A percentile compares a stretch with the other conserved stretches of the same genome.
These are phyloP conservation scores for Erinaceus europaeus DNA, from an alignment of 2,113 vertebrate genomes.

Conservation along the genomic window DNA sequence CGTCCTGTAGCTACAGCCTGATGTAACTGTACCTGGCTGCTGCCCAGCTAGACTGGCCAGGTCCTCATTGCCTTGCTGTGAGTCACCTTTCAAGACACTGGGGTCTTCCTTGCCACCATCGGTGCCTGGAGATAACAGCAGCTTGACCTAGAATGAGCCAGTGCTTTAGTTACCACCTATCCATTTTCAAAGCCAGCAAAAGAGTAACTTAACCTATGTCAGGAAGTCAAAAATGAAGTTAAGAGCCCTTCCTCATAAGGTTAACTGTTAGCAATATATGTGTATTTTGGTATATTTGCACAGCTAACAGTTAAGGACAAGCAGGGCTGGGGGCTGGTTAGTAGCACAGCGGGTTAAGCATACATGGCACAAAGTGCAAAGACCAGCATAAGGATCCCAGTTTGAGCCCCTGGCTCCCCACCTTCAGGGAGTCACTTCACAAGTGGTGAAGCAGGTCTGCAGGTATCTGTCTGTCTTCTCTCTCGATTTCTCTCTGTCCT, in stretches of 20 bases:
- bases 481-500: too few relatives aligned
- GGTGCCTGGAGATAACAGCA: constrained; percentile 85
- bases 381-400: too few relatives aligned
- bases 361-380: too few relatives aligned
- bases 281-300: accelerated
- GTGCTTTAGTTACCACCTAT: background rate
- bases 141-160: constrained; percentile 78
- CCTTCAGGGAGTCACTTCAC: too few relatives aligned
- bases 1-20: background rate
- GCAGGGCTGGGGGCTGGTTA: background rate
- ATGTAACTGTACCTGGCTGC: constrained; percentile 78
- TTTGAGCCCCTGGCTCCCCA: too few relatives aligned
- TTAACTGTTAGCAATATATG: background rate
- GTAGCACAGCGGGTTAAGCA: too few relatives aligned
- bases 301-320: background rate
- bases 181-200: background rate
- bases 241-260: background rate
- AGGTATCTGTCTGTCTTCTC: too few relatives aligned
- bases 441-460: too few relatives aligned
- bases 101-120: constrained; percentile 82
- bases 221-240: background rate
- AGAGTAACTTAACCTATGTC: background rate
- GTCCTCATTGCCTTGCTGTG: constrained; percentile 76
- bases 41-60: constrained; percentile 73
- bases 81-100: constrained; percentile 75